Conservation (phyloP, 2,113 vertebrate genomes). For the Eidolon helvum region DNA sequence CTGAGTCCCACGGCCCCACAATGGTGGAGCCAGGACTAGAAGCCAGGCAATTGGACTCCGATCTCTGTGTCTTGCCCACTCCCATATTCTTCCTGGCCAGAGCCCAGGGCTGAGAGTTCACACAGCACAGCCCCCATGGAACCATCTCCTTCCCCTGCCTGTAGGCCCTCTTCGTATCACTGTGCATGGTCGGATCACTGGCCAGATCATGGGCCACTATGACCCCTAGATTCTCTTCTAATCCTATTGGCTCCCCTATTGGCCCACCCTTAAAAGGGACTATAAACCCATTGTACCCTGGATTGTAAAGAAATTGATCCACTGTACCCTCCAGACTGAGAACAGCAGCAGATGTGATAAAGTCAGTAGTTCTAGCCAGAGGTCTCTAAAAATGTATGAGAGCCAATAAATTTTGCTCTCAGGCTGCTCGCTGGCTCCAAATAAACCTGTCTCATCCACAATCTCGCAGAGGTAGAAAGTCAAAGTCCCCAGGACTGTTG, state of each 20-base stretch:
- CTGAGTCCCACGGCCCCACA: background rate
- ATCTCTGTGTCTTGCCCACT: background rate
- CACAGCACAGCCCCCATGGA: background rate
- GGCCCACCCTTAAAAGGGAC: background rate
- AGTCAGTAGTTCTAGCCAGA: background rate
- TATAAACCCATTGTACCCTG: background rate
- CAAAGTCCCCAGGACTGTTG: background rate
- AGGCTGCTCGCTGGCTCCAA: background rate
- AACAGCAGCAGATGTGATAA: background rate
- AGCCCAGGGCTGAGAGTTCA: background rate
- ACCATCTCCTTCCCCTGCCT: fast-evolving
- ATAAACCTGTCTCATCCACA: background rate
- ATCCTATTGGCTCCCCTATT: background rate
- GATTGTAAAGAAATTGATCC: background rate
- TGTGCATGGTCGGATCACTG: background rate
- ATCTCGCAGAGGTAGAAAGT: background rate
- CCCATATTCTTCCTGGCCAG: background rate
- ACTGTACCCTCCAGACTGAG: background rate
- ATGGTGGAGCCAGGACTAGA: fast-evolving
- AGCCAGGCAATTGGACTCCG: background rate
- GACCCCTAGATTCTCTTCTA: background rate
- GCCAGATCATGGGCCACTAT: background rate
- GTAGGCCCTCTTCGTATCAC: background rate
- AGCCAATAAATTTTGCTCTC: background rate
- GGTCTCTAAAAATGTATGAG: background rate